phyloP scores from a whole-genome alignment of 64 coral and sea anemone species.

The Acropora tenuis region DNA sequence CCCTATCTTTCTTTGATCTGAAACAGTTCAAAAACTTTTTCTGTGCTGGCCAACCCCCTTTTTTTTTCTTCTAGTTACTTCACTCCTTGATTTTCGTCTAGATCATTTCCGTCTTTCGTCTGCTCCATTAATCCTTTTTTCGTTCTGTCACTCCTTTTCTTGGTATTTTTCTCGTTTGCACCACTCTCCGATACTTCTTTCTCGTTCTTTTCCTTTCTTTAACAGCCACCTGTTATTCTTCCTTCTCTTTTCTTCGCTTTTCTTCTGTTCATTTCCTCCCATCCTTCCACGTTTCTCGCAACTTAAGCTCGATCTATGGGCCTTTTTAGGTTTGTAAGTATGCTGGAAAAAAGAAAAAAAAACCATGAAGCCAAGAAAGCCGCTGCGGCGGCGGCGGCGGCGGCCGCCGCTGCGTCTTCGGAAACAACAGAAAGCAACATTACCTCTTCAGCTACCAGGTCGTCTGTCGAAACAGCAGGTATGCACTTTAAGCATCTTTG shows the following conservation, averaged over 20 bases:
- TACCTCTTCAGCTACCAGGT: not conserved
- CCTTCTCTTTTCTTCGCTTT: not conserved
- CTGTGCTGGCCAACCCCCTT: no score
- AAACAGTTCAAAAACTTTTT: no score
- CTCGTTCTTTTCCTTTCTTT: not conserved
- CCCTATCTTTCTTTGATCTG: no score
- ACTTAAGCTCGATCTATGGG: not conserved
- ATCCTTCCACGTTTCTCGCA: not conserved
- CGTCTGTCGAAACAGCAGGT: no score
- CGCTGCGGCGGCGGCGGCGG: not conserved
- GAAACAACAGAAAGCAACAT: not conserved
- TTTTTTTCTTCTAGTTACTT: no score
- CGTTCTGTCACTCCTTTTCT: not conserved
- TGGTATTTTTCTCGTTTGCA: not conserved
- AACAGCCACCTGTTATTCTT: no score
- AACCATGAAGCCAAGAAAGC: constrained; percentile 52
- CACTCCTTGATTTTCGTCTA: not conserved
- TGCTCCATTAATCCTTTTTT: not conserved
- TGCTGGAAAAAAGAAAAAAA: constrained; percentile 45
- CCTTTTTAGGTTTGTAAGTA: constrained; percentile 61
- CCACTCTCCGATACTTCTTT: not conserved
- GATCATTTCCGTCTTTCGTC: not conserved
- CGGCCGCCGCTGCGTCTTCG: constrained; percentile 5
- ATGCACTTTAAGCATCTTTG: no score
- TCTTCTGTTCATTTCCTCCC: not conserved